Evolutionary conservation across 2,888 invertebrate genomes (phyloP), one percentile per base, ranked within the genome.

Genomic region (Amiota mariae): DNA sequence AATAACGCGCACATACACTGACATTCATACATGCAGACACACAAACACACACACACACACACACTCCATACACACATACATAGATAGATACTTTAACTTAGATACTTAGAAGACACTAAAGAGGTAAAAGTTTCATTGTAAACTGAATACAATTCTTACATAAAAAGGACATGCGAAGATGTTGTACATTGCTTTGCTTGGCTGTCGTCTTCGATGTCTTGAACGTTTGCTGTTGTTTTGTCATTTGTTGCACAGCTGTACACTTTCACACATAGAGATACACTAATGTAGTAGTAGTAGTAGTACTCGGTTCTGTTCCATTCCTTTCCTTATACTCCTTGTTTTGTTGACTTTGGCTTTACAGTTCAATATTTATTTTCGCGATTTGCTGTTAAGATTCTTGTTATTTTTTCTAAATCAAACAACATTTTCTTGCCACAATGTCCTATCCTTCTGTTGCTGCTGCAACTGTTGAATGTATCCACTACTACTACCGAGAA

Each of bases 351-450:
- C 84, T 84, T 85, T 85, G 81, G 85, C 84, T 85, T 87, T 82
- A 85, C 80, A 81, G 85, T 87, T 88, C 86, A 88, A 88, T 88
- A 86, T 87, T 87, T 88, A 85, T 84, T 80, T 86, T 84, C 86
- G 88, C 87, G 87, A 88, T 87, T 88, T 85, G 79, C 83, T 82
- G 81, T 36, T 36, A 36, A 36, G 36, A 36, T 36, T 36, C 36
- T 15, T 54, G 56, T 15, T 15, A 15, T 15, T n/a, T 15, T 67
- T 51, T 36, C 11, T 72, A 73, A 67, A 61, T 61, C 46, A 72
- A 59, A 73, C 56, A 54, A 15, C 56, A 24, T 18, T 59, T 12
- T 18, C 20, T 36, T 36, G 36, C 36, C 36, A 36, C 36, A 36
- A 36, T 36, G 6, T 36, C 36, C 4, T 36, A 36, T 36, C 36